Base-by-base conservation (phyloP, 2,888 invertebrate species). In the Tholera decimalis region DNA sequence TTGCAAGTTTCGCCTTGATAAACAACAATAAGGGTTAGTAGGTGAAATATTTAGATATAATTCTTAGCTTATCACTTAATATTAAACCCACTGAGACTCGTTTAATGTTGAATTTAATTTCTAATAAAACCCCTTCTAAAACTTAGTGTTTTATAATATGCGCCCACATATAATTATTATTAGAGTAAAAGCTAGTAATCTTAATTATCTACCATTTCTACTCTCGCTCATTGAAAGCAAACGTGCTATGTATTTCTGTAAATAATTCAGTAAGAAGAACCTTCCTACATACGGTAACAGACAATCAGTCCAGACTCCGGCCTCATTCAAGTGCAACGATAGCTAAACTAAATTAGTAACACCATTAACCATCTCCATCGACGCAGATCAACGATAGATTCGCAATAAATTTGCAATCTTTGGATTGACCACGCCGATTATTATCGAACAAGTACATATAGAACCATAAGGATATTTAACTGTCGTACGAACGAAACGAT, bases 331-430 rank as follows among this genome's bases (percentile, higher is more conserved):
- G 22, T 47, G 55, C 9, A 22, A 30, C 22, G 33, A 20, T 43
- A 22, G 18, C 15, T 49, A 9, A 44, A 59, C 22, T 30, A 24
- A 74, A 71, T 74, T 60, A 67, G 68, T 59, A 33, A 67, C 59
- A 49, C 47, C 11, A 30, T 47, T 39, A 37, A 37, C n/a, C 13
- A 49, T 53, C 39, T 50, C 9, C 39, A 46, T 35, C 33, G 20
- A 41, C 53, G n/a, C n/a, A 44, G 71, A 71, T 67, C 49, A 39
- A 18, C 35, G 37, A 62, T 75, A 39, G 53, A 51, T 69, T 53
- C 47, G 51, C 49, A 43, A 43, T 56, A 62, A 68, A 53, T 63
- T 50, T 35, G 30, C 63, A 70, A 70, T 76, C 37, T 64, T 47
- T 7, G 28, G 18, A 73, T 70, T 76, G 22, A 50, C 28, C 30